Evolutionary conservation across 2,888 invertebrate genomes (phyloP), one percentile per base, ranked within the genome.

Genomic region (Dorcus parallelipipedus): DNA sequence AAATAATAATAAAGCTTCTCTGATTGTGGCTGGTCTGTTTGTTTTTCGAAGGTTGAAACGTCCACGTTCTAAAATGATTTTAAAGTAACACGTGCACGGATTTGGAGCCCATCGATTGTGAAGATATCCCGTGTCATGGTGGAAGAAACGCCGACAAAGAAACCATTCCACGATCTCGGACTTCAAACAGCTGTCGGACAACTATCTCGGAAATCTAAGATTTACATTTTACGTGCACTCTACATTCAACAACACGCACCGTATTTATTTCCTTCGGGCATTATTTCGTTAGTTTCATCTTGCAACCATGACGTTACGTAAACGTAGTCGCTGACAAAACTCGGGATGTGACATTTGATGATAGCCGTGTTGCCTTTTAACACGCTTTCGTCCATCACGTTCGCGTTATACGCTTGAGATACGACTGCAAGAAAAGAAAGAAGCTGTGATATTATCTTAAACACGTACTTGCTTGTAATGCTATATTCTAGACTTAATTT

Each of bases 311-410:
- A 89, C 70, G 86, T 86, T 71, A 94, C 91, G 74, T 81, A 83
- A 73, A 94, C 92, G 80, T 91, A 94, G 82, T 95, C 94, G 73
- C 92, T 91, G 69, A 94, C 93, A 82, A 94, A 94, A 82, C 92
- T 92, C 71, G 94, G 93, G 79, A 95, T 93, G 81, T 93, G 92
- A 83, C 94, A 95, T 85, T 94, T 93, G 77, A 94, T 83, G 79
- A 94, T 90, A 72, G 92, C 94, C 71, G 93, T 89, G 81, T 95
- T 95, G 73, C 93, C 93, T 78, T 89, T 87, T 71, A 94, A 84
- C 69, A 94, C 92, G 80, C 93, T 92, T 81, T 94, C 93, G 78
- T 93, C 93, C 91, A 93, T 91, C 73, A 94, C 88, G 84, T 93
- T 93, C 72, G 93, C 90, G 76, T 88, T 89, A 82, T 93, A 95